Conservation (phyloP, 2,888 invertebrate species). For the Diachrysia chrysitis region DNA sequence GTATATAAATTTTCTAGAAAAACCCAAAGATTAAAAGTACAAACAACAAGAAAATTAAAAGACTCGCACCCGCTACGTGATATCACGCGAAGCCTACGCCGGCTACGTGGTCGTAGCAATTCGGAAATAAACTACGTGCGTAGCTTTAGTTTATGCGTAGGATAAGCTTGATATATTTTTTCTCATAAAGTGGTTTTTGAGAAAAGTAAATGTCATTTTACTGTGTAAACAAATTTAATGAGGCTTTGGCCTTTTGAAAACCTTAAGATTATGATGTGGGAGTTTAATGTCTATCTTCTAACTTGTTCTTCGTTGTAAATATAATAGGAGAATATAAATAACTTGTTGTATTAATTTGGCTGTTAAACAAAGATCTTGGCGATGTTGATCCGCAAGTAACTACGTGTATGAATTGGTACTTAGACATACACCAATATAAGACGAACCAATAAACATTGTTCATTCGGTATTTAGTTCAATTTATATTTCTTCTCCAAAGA, state of each 20-base stretch:
- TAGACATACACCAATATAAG: too few species aligned
- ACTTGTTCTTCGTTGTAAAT: neutral
- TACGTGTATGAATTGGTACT: too few species aligned
- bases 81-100: neutral
- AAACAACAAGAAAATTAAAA: neutral
- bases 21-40: neutral
- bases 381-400: too few species aligned
- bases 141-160: neutral
- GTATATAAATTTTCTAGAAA: too few species aligned
- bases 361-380: neutral
- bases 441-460: too few species aligned
- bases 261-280: neutral
- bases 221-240: neutral
- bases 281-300: neutral
- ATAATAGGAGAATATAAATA: neutral
- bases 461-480: too few species aligned
- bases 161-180: neutral
- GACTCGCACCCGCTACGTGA: neutral
- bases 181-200: neutral
- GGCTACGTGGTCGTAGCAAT: slow-evolving; percentile 6
- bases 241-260: neutral
- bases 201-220: slow-evolving; percentile 1
- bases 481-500: too few species aligned
- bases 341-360: neutral
- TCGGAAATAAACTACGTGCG: neutral